These are phyloP conservation scores for Agrotis exclamationis DNA, from an alignment of 2,888 invertebrate genomes.

Conservation along the genomic window DNA sequence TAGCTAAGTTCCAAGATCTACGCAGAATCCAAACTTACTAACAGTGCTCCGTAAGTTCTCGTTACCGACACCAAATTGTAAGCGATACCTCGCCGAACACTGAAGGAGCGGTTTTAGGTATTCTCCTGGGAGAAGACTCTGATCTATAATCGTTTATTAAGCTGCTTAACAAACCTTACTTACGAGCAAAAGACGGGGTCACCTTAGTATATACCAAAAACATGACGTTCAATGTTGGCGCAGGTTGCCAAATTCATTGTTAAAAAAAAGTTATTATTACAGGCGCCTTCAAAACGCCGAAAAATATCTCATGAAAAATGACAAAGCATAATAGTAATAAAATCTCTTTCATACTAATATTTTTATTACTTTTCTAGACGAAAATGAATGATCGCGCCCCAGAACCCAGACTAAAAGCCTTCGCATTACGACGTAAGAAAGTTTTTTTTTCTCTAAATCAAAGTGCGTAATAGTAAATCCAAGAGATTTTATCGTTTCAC, in stretches of 20 bases:
- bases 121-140: not conserved
- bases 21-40: not conserved
- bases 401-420: conserved; percentile 26
- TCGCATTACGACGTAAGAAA: conserved; percentile 11
- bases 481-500: conserved; percentile 46
- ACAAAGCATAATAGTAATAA: conserved; percentile 46
- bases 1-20: not conserved
- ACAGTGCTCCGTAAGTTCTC: conserved; percentile 5
- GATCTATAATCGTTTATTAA: conserved; percentile 1
- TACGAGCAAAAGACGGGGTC: not conserved
- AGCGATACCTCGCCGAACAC: conserved; percentile 4
- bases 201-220: conserved; percentile 1
- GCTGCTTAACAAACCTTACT: not conserved
- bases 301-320: conserved; percentile 34
- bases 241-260: not conserved
- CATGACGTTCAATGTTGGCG: conserved; percentile 6
- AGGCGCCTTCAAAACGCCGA: conserved; percentile 7
- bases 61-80: conserved; percentile 17
- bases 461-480: conserved; percentile 45
- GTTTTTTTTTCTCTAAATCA: conserved; percentile 52
- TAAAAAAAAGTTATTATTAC: conserved; percentile 1
- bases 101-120: not conserved
- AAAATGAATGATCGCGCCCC: conserved; percentile 48
- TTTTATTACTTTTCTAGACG: conserved; percentile 55
- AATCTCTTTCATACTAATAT: conserved; percentile 36